phyloP scores from a whole-genome alignment of 2,797 vertebrate genomes.

The Muraenolepis orangiensis region DNA sequence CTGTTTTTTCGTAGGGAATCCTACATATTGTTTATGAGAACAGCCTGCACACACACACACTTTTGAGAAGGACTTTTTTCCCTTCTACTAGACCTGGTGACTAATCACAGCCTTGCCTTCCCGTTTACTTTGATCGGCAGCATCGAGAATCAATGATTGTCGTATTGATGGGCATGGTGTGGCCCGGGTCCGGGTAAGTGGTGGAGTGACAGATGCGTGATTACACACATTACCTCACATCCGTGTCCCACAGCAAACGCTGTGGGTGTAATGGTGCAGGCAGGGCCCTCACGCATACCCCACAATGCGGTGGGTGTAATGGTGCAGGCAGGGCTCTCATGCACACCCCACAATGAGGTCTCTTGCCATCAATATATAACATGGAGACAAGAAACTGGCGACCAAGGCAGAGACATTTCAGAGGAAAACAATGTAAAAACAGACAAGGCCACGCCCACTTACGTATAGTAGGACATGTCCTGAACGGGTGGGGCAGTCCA shows the following conservation, averaged over 20 bases:
- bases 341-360: not conserved
- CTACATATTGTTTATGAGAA: too few relatives aligned
- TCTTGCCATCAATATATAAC: not conserved
- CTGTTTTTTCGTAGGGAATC: too few relatives aligned
- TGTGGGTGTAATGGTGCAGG: not conserved
- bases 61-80: not conserved
- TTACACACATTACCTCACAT: not conserved
- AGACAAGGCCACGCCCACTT: constrained; percentile 62
- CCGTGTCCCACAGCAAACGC: not conserved
- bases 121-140: not conserved
- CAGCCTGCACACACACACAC: not conserved
- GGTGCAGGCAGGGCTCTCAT: not conserved
- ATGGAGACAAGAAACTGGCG: not conserved
- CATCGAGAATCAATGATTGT: not conserved
- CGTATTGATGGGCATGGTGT: not conserved
- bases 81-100: not conserved
- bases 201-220: not conserved
- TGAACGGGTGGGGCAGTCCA: constrained; percentile 65
- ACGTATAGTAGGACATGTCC: constrained; percentile 77
- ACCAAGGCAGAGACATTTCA: too few relatives aligned
- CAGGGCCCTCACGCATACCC: not conserved
- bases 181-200: not conserved
- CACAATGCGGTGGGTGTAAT: not conserved
- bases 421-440: constrained; percentile 20
- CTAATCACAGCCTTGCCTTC: not conserved